A percentile compares a stretch with the other conserved stretches of the same genome.
These are phyloP conservation scores for Pachyuromys duprasi DNA, from an alignment of 2,797 vertebrate species.

Conservation along the genomic window DNA sequence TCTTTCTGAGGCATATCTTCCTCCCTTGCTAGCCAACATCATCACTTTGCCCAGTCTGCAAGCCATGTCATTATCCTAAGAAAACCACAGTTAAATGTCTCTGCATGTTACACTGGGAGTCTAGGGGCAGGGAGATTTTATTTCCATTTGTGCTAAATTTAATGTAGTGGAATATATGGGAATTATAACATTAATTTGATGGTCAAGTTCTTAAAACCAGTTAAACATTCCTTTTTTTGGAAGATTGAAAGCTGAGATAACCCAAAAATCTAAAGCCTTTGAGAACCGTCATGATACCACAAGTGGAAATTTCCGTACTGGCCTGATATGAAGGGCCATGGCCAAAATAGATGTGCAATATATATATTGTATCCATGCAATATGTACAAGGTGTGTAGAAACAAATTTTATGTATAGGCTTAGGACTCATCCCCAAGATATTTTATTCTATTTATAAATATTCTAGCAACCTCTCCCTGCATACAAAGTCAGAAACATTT, in stretches of 20 bases:
- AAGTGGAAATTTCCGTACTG: not conserved
- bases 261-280: not conserved
- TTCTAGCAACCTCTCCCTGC: not conserved
- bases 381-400: not conserved
- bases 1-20: not conserved
- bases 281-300: not conserved
- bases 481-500: not conserved
- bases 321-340: no score
- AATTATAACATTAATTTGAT: not conserved
- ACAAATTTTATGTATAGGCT: not conserved
- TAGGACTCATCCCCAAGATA: no score
- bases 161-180: not conserved
- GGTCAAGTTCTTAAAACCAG: not conserved
- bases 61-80: rapidly evolving
- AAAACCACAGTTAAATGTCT: not conserved
- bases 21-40: not conserved
- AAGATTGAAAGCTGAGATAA: not conserved
- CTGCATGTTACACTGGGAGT: rapidly evolving
- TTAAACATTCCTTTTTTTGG: not conserved
- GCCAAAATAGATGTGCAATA: not conserved
- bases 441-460: not conserved
- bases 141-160: not conserved
- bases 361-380: not conserved
- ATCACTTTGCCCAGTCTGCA: not conserved
- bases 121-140: not conserved